Percentiles rank a stretch among this genome's conserved stretches.
Evolutionary conservation across 2,113 vertebrate genomes (phyloP).

Genomic region (Tragelaphus scriptus): DNA sequence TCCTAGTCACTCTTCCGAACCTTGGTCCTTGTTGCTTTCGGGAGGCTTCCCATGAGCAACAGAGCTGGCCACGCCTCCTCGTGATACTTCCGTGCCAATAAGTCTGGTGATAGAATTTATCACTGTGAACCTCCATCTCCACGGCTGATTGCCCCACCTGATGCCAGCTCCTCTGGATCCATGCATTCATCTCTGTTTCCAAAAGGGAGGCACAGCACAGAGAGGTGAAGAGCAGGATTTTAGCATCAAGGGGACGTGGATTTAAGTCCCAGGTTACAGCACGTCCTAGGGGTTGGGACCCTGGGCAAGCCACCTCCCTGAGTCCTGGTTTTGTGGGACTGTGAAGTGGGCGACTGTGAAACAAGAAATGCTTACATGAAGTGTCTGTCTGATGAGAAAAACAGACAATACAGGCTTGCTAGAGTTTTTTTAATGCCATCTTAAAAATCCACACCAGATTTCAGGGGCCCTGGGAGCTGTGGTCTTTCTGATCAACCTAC

Average conservation of each 20-base stretch:
- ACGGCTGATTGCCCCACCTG: fast-evolving
- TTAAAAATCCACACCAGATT: not conserved
- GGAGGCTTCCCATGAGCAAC: not conserved
- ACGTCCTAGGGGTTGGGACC: not conserved
- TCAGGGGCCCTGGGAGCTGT: not conserved
- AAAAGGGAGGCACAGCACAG: fast-evolving
- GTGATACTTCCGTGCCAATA: not conserved
- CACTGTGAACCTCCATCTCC: not conserved
- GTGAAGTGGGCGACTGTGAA: not conserved
- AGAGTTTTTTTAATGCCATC: not conserved
- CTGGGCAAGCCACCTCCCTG: not conserved
- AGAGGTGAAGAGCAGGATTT: not conserved
- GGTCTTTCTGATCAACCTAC: not conserved
- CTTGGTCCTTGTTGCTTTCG: not conserved
- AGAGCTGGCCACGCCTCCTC: not conserved
- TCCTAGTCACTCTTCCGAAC: not conserved
- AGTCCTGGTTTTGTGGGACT: not conserved
- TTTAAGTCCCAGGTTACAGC: not conserved
- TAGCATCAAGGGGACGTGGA: not conserved
- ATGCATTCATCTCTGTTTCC: not conserved
- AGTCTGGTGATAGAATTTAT: not conserved
- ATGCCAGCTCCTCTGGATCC: not conserved
- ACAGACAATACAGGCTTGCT: not conserved
- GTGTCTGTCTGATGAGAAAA: not conserved
- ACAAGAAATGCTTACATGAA: not conserved